Evolutionary conservation across 2,113 vertebrate genomes (phyloP).

Genomic region (Melanerpes aurifrons): DNA sequence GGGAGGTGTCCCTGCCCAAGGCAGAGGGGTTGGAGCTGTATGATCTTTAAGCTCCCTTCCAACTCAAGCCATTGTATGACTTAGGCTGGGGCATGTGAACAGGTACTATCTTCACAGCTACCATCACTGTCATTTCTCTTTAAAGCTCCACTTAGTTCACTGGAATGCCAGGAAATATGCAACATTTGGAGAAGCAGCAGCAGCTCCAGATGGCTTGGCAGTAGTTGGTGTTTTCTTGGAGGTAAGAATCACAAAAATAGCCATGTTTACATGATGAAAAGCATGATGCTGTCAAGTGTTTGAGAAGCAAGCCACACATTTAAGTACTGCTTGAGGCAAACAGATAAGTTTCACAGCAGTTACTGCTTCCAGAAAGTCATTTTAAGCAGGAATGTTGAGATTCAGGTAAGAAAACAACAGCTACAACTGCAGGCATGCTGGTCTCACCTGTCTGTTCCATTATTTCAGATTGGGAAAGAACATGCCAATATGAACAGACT

Average conservation of each 20-base stretch:
- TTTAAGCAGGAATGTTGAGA: neutral
- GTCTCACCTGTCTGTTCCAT: constrained; percentile 4
- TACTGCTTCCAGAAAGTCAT: neutral
- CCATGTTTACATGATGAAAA: constrained; percentile 35
- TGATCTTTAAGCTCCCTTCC: too few relatives aligned
- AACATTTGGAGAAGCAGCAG: constrained; percentile 87
- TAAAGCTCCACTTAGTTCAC: constrained; percentile 95
- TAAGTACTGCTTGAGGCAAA: constrained; percentile 43
- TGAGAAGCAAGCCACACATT: constrained; percentile 33
- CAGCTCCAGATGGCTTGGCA: constrained; percentile 89
- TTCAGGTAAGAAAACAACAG: neutral
- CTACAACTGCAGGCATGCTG: neutral
- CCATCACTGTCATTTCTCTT: neutral
- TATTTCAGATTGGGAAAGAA: constrained; percentile 84
- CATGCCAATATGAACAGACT: constrained; percentile 88
- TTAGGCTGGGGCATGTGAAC: too few relatives aligned
- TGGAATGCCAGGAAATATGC: constrained; percentile 93
- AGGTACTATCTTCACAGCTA: neutral
- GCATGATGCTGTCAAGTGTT: constrained; percentile 50
- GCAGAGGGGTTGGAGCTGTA: too few relatives aligned
- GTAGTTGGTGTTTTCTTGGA: constrained; percentile 94
- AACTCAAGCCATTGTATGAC: too few relatives aligned
- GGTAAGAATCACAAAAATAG: constrained; percentile 77
- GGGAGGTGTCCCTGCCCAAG: too few relatives aligned
- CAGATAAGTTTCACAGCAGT: neutral